These are phyloP conservation scores for Biston betularia DNA, from an alignment of 2,888 invertebrate species.

Conservation along the genomic window DNA sequence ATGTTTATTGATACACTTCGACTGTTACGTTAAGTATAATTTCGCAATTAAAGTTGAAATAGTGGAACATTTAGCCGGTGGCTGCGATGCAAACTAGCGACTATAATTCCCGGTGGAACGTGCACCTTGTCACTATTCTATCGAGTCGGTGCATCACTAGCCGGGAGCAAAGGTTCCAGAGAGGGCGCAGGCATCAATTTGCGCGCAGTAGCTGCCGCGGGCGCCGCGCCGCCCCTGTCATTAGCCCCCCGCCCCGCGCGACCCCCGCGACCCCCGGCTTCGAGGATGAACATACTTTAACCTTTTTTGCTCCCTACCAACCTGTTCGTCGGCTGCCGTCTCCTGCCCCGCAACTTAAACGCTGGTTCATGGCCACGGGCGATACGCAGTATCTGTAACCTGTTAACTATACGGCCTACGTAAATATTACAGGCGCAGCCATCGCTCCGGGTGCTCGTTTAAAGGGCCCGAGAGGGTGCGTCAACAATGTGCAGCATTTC, in stretches of 20 bases:
- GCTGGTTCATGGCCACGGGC: constrained; percentile 84
- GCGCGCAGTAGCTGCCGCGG: constrained; percentile 84
- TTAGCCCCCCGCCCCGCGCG: constrained; percentile 65
- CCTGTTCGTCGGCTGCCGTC: constrained; percentile 83
- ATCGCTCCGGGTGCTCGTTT: constrained; percentile 54
- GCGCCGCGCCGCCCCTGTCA: constrained; percentile 85
- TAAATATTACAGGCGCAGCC: constrained; percentile 70
- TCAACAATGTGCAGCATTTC: constrained; percentile 42
- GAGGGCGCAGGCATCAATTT: constrained; percentile 85
- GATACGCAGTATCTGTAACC: constrained; percentile 76
- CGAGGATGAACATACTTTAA: constrained; percentile 79
- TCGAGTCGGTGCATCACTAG: constrained; percentile 80
- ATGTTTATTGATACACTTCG: constrained; percentile 11
- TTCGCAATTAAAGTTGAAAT: constrained; percentile 24
- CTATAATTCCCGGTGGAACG: constrained; percentile 53
- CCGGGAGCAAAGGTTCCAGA: constrained; percentile 83
- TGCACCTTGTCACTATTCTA: constrained; percentile 73
- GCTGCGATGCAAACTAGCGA: constrained; percentile 24
- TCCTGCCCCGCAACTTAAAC: constrained; percentile 76
- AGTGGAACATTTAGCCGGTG: constrained; percentile 21
- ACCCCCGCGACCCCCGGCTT: constrained; percentile 49
- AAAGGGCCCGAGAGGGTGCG: constrained; percentile 31
- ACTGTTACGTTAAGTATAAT: constrained; percentile 10
- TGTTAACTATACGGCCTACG: constrained; percentile 65
- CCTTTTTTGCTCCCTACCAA: constrained; percentile 84